These are phyloP conservation scores for Leptonema lineaticorne DNA, from an alignment of 1,140 invertebrate species.

Conservation along the genomic window DNA sequence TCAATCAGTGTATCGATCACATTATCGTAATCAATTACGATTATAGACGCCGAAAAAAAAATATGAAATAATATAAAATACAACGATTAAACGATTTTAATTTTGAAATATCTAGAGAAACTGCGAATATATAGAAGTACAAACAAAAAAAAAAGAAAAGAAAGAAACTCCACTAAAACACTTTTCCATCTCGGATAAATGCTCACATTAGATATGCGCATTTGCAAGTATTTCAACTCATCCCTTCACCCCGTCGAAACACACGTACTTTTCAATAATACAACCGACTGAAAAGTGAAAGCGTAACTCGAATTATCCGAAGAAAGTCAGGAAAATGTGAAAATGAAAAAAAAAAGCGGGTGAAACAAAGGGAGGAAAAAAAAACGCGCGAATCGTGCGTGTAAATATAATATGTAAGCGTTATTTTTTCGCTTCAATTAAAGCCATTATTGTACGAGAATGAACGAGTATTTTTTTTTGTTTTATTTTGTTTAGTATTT, in stretches of 20 bases:
- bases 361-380: neutral
- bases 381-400: neutral
- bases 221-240: neutral
- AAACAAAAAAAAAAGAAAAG: neutral
- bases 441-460: too few relatives aligned
- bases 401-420: neutral
- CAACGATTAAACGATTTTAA: too few relatives aligned
- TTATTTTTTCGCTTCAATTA: neutral
- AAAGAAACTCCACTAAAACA: neutral
- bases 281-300: neutral
- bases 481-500: too few relatives aligned
- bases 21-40: too few relatives aligned
- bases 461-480: too few relatives aligned
- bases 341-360: neutral
- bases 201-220: constrained; percentile 5
- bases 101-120: too few relatives aligned
- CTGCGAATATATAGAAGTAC: neutral
- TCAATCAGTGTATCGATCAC: too few relatives aligned
- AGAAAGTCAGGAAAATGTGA: neutral
- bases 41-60: too few relatives aligned
- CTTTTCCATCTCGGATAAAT: neutral
- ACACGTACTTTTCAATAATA: neutral
- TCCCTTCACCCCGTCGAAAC: neutral
- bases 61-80: too few relatives aligned
- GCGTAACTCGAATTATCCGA: neutral